A percentile compares a stretch with the other conserved stretches of the same genome.
These are phyloP conservation scores for Campoplex capitator DNA, from an alignment of 2,888 invertebrate genomes.

Conservation along the genomic window DNA sequence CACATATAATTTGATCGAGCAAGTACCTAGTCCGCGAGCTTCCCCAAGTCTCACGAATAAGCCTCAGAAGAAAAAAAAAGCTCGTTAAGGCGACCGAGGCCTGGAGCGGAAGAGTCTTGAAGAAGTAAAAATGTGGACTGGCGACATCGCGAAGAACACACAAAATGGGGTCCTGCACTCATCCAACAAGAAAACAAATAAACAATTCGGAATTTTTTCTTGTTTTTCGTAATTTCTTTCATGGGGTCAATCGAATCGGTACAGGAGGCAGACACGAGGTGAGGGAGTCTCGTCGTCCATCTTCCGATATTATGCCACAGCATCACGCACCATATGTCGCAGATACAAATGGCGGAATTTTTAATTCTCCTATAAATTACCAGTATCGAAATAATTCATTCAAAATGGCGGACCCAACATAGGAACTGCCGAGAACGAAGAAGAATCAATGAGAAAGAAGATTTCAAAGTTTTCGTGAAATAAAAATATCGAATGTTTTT, in stretches of 20 bases:
- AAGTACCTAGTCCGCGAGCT: conserved; percentile 45
- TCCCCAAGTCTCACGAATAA: conserved; percentile 36
- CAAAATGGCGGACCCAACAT: not conserved
- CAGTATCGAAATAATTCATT: conserved; percentile 1
- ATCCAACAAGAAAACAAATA: not conserved
- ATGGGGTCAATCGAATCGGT: not conserved
- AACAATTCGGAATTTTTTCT: not conserved
- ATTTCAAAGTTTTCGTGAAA: not conserved
- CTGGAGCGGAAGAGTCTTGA: conserved; percentile 43
- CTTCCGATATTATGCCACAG: not conserved
- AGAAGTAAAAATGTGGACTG: conserved; percentile 1
- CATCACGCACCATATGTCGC: not conserved
- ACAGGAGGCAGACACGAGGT: not conserved
- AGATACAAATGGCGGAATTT: not conserved
- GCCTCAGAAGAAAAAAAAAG: conserved; percentile 61
- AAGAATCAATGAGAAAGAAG: not conserved
- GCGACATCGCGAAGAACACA: not conserved
- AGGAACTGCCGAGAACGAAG: not conserved
- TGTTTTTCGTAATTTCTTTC: not conserved
- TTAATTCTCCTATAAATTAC: not conserved
- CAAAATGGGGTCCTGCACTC: not conserved
- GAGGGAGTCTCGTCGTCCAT: not conserved
- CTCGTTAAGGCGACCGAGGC: conserved; percentile 61
- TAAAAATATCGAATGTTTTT: not conserved
- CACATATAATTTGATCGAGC: conserved; percentile 65